phyloP scores from a whole-genome alignment of 2,888 invertebrate genomes.

The Mythimna lalbum region DNA sequence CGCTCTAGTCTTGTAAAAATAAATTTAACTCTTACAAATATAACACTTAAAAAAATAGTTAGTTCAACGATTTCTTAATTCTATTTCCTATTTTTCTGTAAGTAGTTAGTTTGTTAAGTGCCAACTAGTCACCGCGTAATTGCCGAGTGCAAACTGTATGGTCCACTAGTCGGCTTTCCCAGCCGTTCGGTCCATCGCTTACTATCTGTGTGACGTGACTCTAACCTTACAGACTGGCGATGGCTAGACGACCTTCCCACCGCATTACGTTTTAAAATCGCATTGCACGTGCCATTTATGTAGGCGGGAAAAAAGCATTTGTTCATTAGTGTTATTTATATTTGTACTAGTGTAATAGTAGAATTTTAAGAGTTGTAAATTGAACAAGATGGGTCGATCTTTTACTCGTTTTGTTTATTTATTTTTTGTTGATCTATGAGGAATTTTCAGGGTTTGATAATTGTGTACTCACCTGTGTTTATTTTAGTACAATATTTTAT shows the following conservation, averaged over 20 bases:
- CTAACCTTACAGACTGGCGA: constrained; percentile 58
- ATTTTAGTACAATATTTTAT: too few species aligned
- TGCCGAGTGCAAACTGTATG: not conserved
- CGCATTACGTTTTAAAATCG: constrained; percentile 45
- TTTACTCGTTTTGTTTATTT: not conserved
- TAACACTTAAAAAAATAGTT: not conserved
- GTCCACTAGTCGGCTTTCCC: not conserved
- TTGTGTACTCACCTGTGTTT: too few species aligned
- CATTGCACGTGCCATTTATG: constrained; percentile 34
- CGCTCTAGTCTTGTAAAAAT: not conserved
- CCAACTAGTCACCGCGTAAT: not conserved
- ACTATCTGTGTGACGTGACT: constrained; percentile 50
- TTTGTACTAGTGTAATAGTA: not conserved
- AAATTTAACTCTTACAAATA: not conserved
- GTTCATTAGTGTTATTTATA: constrained; percentile 30
- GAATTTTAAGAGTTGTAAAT: not conserved
- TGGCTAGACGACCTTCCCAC: constrained; percentile 59
- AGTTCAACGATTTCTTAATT: not conserved
- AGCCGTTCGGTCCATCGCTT: constrained; percentile 13
- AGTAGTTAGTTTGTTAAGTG: not conserved
- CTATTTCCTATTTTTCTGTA: not conserved
- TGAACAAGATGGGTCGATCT: not conserved
- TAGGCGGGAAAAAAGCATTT: constrained; percentile 17
- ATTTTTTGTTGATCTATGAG: constrained; percentile 1
- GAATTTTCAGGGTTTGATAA: not conserved